Evolutionary conservation across 2,888 invertebrate species (phyloP), one percentile per base, ranked within the genome.

Genomic region (Latrodectus elegans): DNA sequence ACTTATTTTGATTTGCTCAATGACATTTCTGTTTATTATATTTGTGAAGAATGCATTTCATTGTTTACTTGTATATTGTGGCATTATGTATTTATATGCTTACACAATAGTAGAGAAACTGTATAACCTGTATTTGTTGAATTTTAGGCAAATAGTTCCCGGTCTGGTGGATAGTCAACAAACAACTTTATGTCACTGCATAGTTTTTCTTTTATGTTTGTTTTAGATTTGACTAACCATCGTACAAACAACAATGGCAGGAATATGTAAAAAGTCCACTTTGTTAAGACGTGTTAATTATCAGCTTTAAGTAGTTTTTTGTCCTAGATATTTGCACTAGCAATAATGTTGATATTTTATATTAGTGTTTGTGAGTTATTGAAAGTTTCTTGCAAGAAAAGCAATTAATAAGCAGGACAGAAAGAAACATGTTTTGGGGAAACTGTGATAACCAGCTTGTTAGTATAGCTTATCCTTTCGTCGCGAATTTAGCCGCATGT

Each of bases 361-460:
- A 84, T 88, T 88, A 88, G 88, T 88, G 84, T 80, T 88, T 83
- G 88, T 88, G 79, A 83, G 52, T 88, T 79, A 88, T 80, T 80
- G 80, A 70, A 60, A 88, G 72, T 88, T 79, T 88, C 6, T 84
- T 83, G 72, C 73, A 85, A 71, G 53, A 80, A 80, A 81, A 72
- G 71, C 22, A 75, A 88, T 84, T 55, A 67, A 68, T 78, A 84
- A 51, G 88, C 88, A 80, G 88, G 84, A 68, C 71, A 79, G 88
- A 79, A 83, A 55, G 74, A 79, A 88, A 88, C 82, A 82, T 88
- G 87, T 88, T 88, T 88, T 84, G 75, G 75, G 84, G 88, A 88
- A 84, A 88, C 88, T 88, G 88, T 88, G 88, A 88, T 88, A 88
- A 88, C 67, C 88, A 80, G 84, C 88, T 88, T 88, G 80, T 88